These are phyloP conservation scores for Pangasius macronema DNA, from an alignment of 2,797 vertebrate species.

Conservation along the genomic window DNA sequence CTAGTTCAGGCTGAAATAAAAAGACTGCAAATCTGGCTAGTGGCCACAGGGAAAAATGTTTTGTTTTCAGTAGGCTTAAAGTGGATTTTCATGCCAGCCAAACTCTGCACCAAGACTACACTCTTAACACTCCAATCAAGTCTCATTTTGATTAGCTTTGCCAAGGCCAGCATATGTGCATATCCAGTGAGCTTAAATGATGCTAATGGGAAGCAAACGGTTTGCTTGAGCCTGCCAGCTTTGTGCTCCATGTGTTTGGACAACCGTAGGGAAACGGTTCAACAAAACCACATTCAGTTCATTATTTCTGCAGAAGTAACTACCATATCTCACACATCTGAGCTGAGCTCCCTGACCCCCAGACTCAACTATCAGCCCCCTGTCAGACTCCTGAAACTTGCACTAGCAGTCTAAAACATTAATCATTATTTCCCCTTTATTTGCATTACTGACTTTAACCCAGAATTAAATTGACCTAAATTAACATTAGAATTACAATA, in stretches of 20 bases:
- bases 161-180: slow-evolving; percentile 56
- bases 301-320: neutral
- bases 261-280: slow-evolving; percentile 11
- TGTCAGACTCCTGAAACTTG: neutral
- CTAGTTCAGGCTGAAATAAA: neutral
- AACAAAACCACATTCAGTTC: slow-evolving; percentile 11
- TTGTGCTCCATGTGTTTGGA: slow-evolving; percentile 35
- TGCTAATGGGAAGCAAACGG: slow-evolving; percentile 49
- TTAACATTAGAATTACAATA: neutral
- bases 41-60: neutral
- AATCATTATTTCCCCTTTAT: neutral
- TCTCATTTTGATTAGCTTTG: slow-evolving; percentile 46
- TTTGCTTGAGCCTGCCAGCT: slow-evolving; percentile 43
- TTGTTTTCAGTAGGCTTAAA: slow-evolving; percentile 17
- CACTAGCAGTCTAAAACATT: neutral
- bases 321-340: neutral
- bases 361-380: neutral
- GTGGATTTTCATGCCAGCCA: slow-evolving; percentile 30
- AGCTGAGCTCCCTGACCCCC: neutral
- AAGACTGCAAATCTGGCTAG: slow-evolving; percentile 10
- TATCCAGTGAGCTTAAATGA: slow-evolving; percentile 50
- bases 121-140: slow-evolving; percentile 44
- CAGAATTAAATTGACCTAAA: neutral
- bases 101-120: slow-evolving; percentile 30
- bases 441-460: neutral